Percentiles rank a stretch among this genome's conserved stretches.
Evolutionary conservation across 2,888 invertebrate species (phyloP).

Genomic region (Pachliopta kotzebuea): DNA sequence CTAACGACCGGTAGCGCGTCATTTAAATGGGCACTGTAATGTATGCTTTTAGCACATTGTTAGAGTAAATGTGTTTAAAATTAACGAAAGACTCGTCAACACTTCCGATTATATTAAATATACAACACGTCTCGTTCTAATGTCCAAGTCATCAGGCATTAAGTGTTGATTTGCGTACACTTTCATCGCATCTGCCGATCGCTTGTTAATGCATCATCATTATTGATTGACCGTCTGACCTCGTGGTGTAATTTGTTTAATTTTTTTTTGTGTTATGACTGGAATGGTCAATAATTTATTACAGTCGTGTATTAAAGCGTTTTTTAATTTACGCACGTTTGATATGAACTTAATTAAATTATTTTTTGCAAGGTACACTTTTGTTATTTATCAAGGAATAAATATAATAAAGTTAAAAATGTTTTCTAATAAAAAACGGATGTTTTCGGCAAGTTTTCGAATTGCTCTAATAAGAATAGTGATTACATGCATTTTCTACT

Average conservation of each 20-base stretch:
- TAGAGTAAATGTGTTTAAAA: constrained; percentile 8
- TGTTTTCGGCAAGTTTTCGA: constrained; percentile 12
- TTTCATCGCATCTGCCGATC: constrained; percentile 36
- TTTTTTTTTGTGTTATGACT: constrained; percentile 42
- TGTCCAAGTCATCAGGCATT: constrained; percentile 25
- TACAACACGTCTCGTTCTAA: constrained; percentile 14
- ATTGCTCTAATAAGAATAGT: constrained; percentile 18
- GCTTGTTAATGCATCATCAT: constrained; percentile 49
- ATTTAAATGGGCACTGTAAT: constrained; percentile 5
- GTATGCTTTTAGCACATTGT: constrained; percentile 2
- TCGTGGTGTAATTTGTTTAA: constrained; percentile 46
- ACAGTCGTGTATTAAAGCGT: not conserved
- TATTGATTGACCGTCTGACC: constrained; percentile 57
- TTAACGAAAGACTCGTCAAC: constrained; percentile 9
- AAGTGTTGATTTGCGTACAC: constrained; percentile 35
- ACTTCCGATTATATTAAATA: constrained; percentile 19
- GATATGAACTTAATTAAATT: too few relatives aligned
- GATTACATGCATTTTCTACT: constrained; percentile 8
- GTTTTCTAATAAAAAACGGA: not conserved
- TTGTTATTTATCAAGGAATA: not conserved
- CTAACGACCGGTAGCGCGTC: not conserved
- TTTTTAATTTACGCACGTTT: too few relatives aligned
- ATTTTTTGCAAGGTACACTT: not conserved
- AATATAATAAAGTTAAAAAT: not conserved
- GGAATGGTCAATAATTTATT: constrained; percentile 42